phyloP scores from a whole-genome alignment of 2,888 invertebrate species.

The Synanthedon tipuliformis region DNA sequence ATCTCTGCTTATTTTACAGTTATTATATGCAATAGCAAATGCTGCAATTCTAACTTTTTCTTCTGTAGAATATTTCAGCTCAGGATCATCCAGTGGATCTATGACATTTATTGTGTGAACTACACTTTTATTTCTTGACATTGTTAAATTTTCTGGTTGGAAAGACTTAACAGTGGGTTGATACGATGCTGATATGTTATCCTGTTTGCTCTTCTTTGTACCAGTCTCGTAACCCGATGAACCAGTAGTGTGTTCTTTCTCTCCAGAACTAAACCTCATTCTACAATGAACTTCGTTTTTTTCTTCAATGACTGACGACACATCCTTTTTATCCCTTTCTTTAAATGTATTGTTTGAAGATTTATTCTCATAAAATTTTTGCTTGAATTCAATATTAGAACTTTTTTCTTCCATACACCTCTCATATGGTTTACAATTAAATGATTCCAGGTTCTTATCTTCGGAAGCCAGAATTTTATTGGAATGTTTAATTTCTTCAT shows the following conservation, averaged over 20 bases:
- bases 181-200: conserved; percentile 17
- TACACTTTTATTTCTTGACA: conserved; percentile 54
- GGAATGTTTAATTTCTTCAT: background rate
- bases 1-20: conserved; percentile 52
- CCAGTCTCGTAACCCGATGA: conserved; percentile 50
- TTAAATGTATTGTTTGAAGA: background rate
- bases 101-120: conserved; percentile 32
- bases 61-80: conserved; percentile 49
- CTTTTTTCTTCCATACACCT: background rate
- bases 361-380: background rate
- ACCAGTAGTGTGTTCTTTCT: conserved; percentile 40
- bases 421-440: background rate
- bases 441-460: background rate
- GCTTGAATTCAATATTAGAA: background rate
- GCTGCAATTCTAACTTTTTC: conserved; percentile 55
- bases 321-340: background rate
- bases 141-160: conserved; percentile 53
- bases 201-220: conserved; percentile 33
- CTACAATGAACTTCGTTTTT: conserved; percentile 23
- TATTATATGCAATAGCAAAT: conserved; percentile 53
- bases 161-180: conserved; percentile 24
- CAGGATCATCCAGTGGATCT: conserved; percentile 38
- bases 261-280: conserved; percentile 44
- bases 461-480: background rate
- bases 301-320: background rate